Percentiles rank a stretch among this genome's conserved stretches.
Evolutionary conservation across 2,797 vertebrate genomes (phyloP).

Genomic region (Sandelia bainsii): DNA sequence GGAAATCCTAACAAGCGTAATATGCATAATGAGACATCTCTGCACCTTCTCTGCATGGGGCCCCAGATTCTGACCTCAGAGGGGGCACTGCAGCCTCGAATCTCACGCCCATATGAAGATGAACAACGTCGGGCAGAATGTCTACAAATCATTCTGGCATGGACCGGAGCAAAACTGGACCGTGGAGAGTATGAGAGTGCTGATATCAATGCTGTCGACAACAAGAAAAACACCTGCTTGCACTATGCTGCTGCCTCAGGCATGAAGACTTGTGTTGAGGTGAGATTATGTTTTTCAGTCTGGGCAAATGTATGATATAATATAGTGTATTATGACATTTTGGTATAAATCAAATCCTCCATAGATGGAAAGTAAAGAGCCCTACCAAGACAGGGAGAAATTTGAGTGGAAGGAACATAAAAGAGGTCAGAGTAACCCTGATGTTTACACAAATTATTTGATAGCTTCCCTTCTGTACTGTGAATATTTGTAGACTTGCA

Average conservation of each 20-base stretch:
- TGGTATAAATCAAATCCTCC: slow-evolving; percentile 21
- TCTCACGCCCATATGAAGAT: slow-evolving; percentile 90
- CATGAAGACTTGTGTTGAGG: slow-evolving; percentile 97
- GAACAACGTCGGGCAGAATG: slow-evolving; percentile 93
- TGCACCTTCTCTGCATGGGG: slow-evolving; percentile 98
- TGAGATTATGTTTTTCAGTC: slow-evolving; percentile 70
- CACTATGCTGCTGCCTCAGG: slow-evolving; percentile 98
- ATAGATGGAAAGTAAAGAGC: slow-evolving; percentile 20
- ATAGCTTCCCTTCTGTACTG: slow-evolving; percentile 16
- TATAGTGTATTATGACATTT: slow-evolving; percentile 10
- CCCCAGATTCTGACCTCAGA: slow-evolving; percentile 95
- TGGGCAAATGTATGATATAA: neutral
- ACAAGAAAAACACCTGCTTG: slow-evolving; percentile 96
- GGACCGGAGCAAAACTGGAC: slow-evolving; percentile 98
- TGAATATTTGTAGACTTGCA: slow-evolving; percentile 9
- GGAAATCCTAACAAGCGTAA: slow-evolving; percentile 99
- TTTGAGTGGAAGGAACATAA: slow-evolving; percentile 38
- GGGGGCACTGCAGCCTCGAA: slow-evolving; percentile 91
- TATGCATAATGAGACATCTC: slow-evolving; percentile 95
- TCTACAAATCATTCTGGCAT: slow-evolving; percentile 92
- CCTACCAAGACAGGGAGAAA: neutral
- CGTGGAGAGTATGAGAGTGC: slow-evolving; percentile 94
- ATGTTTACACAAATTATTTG: slow-evolving; percentile 23
- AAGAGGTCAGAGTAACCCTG: slow-evolving; percentile 14
- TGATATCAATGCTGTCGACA: slow-evolving; percentile 93